phyloP scores from a whole-genome alignment of 2,113 vertebrate genomes.

The Nerophis lumbriciformis region DNA sequence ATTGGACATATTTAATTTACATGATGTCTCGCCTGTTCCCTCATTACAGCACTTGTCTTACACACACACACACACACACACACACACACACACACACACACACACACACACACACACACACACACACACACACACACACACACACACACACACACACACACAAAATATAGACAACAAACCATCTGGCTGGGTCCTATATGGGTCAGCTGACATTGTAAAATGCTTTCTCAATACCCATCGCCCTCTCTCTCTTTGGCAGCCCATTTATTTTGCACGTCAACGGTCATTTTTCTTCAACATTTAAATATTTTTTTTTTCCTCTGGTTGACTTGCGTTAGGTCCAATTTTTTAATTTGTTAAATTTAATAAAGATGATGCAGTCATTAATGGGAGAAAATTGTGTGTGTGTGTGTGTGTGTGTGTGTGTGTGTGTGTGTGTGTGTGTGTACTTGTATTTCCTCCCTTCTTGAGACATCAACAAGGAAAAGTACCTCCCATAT shows the following conservation, averaged over 20 bases:
- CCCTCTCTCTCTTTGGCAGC: slow-evolving; percentile 34
- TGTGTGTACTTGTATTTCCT: too few relatives aligned
- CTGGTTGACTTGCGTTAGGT: slow-evolving; percentile 55
- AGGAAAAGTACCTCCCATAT: too few relatives aligned
- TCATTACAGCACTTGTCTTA: slow-evolving; percentile 90
- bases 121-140: slow-evolving; percentile 36
- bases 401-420: background rate
- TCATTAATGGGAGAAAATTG: background rate
- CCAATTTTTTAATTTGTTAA: slow-evolving; percentile 16
- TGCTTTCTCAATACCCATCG: slow-evolving; percentile 53
- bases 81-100: slow-evolving; percentile 29
- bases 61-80: slow-evolving; percentile 38
- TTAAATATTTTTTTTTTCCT: slow-evolving; percentile 52
- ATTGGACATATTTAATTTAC: slow-evolving; percentile 99
- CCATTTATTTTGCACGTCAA: slow-evolving; percentile 30
- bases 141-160: slow-evolving; percentile 28
- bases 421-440: too few relatives aligned
- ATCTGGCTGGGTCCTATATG: slow-evolving; percentile 51
- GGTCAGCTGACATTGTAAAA: slow-evolving; percentile 54
- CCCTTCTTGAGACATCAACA: too few relatives aligned
- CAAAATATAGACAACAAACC: slow-evolving; percentile 46
- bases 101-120: background rate
- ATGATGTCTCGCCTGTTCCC: slow-evolving; percentile 96
- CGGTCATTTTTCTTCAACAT: slow-evolving; percentile 44
- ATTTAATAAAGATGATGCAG: slow-evolving; percentile 24